Conservation (phyloP, 92 coral and sea anemone genomes). For the Bergia sp. region DNA sequence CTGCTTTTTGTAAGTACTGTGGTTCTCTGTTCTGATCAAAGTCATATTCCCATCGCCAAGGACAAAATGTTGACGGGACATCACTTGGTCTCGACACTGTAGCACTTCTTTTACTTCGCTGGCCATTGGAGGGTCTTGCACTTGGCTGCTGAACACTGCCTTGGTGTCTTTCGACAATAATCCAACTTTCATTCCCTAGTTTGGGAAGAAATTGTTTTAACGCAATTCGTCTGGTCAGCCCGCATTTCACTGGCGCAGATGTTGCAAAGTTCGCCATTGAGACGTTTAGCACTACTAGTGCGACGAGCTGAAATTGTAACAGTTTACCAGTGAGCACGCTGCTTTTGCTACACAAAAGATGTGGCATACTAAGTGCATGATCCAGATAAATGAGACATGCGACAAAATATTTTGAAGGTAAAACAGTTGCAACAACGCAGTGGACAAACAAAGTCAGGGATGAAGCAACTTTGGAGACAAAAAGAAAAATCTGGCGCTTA, state of each 20-base stretch:
- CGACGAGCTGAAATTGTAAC: neutral
- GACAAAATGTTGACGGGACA: slow-evolving; percentile 31
- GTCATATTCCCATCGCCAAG: slow-evolving; percentile 47
- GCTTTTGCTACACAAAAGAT: too few species aligned
- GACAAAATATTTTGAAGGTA: too few species aligned
- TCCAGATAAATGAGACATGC: too few species aligned
- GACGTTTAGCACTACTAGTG: neutral
- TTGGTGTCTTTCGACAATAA: neutral
- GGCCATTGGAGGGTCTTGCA: neutral
- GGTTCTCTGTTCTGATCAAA: slow-evolving; percentile 38
- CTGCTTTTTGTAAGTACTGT: slow-evolving; percentile 22
- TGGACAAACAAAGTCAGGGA: too few species aligned
- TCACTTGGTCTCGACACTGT: slow-evolving; percentile 10
- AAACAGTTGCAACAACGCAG: too few species aligned
- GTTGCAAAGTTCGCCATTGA: neutral
- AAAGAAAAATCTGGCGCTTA: too few species aligned
- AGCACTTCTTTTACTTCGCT: neutral
- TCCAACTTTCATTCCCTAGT: neutral
- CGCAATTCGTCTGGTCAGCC: neutral
- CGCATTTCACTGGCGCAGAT: neutral
- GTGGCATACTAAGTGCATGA: too few species aligned
- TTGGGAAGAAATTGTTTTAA: neutral
- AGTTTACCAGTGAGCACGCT: neutral
- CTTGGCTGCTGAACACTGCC: neutral
- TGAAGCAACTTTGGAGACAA: too few species aligned